phyloP scores from a whole-genome alignment of 2,113 vertebrate species.

The Capreolus pygargus region DNA sequence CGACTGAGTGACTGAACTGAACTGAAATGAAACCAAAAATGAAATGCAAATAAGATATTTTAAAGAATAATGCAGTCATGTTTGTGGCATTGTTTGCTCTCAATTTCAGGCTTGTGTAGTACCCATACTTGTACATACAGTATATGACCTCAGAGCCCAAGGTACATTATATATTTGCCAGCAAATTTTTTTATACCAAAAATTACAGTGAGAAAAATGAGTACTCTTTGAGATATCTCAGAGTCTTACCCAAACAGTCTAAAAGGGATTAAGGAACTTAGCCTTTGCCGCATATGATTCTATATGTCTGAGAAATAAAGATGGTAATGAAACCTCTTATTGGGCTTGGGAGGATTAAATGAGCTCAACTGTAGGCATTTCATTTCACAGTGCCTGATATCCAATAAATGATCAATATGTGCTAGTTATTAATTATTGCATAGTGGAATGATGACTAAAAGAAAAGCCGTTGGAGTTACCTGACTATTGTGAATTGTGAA shows the following conservation, averaged over 20 bases:
- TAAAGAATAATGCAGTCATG: background rate
- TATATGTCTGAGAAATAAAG: background rate
- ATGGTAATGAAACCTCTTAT: background rate
- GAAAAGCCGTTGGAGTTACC: background rate
- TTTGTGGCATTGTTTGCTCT: background rate
- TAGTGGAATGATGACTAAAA: background rate
- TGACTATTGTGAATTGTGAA: background rate
- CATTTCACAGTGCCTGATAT: background rate
- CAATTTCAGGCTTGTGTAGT: background rate
- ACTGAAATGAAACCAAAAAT: background rate
- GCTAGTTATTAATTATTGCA: background rate
- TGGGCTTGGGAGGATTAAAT: background rate
- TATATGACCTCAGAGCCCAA: background rate
- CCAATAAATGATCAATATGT: background rate
- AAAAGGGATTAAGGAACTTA: background rate
- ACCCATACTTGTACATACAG: background rate
- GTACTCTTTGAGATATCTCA: background rate
- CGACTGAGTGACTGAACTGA: fast-evolving
- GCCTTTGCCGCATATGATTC: background rate
- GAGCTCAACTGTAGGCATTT: background rate
- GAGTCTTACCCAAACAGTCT: background rate
- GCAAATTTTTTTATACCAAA: background rate
- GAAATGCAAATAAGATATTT: background rate
- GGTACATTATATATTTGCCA: background rate
- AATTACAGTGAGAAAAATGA: background rate